A percentile compares a stretch with the other conserved stretches of the same genome.
Evolutionary conservation across 2,888 invertebrate genomes (phyloP).

Genomic region (Xestoiulus laeticollis): DNA sequence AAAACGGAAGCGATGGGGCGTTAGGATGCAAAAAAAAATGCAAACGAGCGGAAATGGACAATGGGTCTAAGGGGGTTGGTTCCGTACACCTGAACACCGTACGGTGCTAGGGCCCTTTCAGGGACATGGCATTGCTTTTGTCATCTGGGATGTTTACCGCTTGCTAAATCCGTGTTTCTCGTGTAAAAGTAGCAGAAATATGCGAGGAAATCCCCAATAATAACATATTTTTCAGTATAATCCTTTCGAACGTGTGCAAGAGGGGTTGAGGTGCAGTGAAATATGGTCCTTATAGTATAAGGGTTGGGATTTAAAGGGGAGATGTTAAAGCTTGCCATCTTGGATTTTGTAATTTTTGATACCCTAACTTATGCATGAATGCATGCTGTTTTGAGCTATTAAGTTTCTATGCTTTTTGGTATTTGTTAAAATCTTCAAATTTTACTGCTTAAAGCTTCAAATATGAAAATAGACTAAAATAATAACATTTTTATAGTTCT

Average conservation of each 20-base stretch:
- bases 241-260: too few relatives aligned
- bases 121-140: background rate
- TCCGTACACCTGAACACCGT: background rate
- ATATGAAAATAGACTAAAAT: too few relatives aligned
- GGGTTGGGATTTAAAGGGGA: background rate
- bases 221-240: background rate
- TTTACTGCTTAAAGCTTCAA: too few relatives aligned
- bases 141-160: background rate
- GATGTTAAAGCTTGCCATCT: background rate
- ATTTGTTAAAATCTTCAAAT: too few relatives aligned
- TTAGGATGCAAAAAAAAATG: slow-evolving; percentile 12
- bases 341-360: too few relatives aligned
- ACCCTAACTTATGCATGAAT: too few relatives aligned
- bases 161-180: background rate
- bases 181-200: background rate
- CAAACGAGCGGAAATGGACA: slow-evolving; percentile 38
- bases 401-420: too few relatives aligned
- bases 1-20: slow-evolving; percentile 30
- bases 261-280: too few relatives aligned
- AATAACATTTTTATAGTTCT: too few relatives aligned
- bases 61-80: background rate
- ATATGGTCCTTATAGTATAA: background rate
- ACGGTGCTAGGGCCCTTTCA: background rate
- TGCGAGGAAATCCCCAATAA: background rate
- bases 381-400: too few relatives aligned